These are phyloP conservation scores for Allolobophora icterica DNA, from an alignment of 2,888 invertebrate species.

Conservation along the genomic window DNA sequence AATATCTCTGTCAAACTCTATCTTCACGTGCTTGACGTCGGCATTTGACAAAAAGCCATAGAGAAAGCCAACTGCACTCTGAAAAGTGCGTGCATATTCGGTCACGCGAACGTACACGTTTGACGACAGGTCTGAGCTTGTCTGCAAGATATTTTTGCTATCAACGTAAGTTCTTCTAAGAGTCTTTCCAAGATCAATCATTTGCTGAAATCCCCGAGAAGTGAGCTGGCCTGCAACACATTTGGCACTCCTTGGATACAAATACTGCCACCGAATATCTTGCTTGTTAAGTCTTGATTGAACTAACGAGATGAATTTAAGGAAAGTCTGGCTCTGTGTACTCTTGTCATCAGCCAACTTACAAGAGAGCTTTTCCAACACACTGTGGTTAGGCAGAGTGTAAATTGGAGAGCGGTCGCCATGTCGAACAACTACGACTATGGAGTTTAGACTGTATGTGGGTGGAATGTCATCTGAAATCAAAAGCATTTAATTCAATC, in stretches of 20 bases:
- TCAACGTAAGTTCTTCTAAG: background rate
- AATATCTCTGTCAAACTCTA: slow-evolving; percentile 2
- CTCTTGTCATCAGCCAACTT: background rate
- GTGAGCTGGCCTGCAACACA: slow-evolving; percentile 17
- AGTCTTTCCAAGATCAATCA: background rate
- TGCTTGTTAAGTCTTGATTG: background rate
- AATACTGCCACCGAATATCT: background rate
- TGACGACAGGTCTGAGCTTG: background rate
- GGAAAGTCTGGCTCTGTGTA: too few relatives aligned
- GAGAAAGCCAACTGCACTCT: slow-evolving; percentile 3
- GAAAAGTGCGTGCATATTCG: background rate
- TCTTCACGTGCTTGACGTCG: background rate
- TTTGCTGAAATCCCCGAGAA: slow-evolving; percentile 18
- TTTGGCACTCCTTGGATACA: background rate
- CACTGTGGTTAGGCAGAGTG: background rate
- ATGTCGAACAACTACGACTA: background rate
- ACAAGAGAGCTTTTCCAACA: background rate
- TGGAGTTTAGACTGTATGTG: background rate
- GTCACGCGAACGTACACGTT: background rate
- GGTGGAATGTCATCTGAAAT: background rate
- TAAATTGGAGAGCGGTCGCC: background rate
- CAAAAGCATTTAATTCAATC: background rate
- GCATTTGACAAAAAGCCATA: background rate
- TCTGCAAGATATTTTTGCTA: background rate
- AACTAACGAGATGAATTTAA: background rate